Percentiles rank a stretch among this genome's conserved stretches.
These are phyloP conservation scores for Caenorhabditis elegans DNA, from an alignment of 1,140 invertebrate genomes.

Conservation along the genomic window DNA sequence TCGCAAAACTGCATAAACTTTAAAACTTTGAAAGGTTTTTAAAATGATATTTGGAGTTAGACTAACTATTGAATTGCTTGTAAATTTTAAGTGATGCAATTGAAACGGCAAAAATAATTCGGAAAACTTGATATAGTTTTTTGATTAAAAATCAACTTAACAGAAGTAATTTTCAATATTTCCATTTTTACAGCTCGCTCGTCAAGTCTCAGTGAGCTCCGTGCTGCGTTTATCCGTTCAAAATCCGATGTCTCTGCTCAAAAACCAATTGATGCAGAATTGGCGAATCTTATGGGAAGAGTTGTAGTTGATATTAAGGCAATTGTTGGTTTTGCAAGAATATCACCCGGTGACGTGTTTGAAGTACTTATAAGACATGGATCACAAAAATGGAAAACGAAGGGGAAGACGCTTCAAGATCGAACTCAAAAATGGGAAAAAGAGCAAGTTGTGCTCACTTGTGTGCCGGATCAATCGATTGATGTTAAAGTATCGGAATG, in stretches of 20 bases:
- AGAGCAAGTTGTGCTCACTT: constrained; percentile 69
- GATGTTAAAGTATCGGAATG: constrained; percentile 71
- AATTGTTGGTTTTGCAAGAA: constrained; percentile 72
- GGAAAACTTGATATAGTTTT: no score
- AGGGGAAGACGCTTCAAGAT: constrained; percentile 70
- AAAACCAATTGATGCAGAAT: constrained; percentile 45
- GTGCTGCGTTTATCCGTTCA: constrained; percentile 29
- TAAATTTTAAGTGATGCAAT: no score
- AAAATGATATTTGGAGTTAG: no score
- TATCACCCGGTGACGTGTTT: constrained; percentile 73
- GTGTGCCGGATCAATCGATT: constrained; percentile 70
- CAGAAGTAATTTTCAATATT: no score
- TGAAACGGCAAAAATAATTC: no score
- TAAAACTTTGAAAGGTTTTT: no score
- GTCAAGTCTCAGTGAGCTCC: constrained; percentile 32
- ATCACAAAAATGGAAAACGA: constrained; percentile 72
- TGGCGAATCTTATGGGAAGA: constrained; percentile 44
- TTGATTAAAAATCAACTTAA: no score
- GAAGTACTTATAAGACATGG: constrained; percentile 73
- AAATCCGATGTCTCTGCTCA: constrained; percentile 6
- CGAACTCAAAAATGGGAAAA: constrained; percentile 72
- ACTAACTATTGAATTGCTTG: no score
- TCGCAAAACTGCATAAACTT: no score
- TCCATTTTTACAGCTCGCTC: constrained; percentile 41
- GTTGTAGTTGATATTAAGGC: constrained; percentile 61